Evolutionary conservation across 30 jellyfish, hydroid and myxozoan species (phyloP).

Genomic region (Aurelia sp.): DNA sequence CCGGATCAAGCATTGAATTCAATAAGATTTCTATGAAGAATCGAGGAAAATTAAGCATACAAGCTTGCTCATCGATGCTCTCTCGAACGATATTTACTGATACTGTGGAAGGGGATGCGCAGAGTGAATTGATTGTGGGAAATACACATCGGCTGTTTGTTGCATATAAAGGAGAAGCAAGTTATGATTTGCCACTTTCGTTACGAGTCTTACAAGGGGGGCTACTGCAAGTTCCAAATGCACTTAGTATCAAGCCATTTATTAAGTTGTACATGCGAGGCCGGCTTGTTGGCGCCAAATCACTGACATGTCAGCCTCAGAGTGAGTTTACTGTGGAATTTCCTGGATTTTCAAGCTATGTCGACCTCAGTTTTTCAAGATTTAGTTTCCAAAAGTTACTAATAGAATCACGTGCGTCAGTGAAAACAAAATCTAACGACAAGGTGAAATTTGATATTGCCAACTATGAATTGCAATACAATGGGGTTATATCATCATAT

Average conservation of each 20-base stretch:
- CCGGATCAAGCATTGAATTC: conserved; percentile 58
- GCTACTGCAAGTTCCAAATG: conserved; percentile 51
- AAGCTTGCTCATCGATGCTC: conserved; percentile 17
- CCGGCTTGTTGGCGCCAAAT: conserved; percentile 46
- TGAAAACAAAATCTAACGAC: conserved; percentile 2
- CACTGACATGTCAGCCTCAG: conserved; percentile 26
- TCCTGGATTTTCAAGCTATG: conserved; percentile 57
- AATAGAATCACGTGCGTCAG: conserved; percentile 47
- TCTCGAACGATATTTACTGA: conserved; percentile 42
- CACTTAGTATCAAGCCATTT: conserved; percentile 35
- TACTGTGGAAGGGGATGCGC: conserved; percentile 31
- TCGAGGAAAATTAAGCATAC: conserved; percentile 36
- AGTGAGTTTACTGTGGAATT: conserved; percentile 50
- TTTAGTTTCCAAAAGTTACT: conserved; percentile 31
- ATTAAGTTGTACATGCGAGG: conserved; percentile 42
- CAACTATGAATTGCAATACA: conserved; percentile 49
- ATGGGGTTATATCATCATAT: conserved; percentile 30
- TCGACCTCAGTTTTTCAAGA: conserved; percentile 24
- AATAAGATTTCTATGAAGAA: conserved; percentile 1
- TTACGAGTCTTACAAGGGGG: conserved; percentile 41
- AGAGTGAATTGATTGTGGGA: conserved; percentile 21
- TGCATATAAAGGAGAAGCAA: conserved; percentile 57
- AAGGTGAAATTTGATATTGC: conserved; percentile 19
- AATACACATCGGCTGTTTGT: conserved; percentile 47
- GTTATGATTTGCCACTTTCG: conserved; percentile 52